phyloP scores from a whole-genome alignment of 2,113 vertebrate genomes.

The Cyanoramphus novaezelandiae region DNA sequence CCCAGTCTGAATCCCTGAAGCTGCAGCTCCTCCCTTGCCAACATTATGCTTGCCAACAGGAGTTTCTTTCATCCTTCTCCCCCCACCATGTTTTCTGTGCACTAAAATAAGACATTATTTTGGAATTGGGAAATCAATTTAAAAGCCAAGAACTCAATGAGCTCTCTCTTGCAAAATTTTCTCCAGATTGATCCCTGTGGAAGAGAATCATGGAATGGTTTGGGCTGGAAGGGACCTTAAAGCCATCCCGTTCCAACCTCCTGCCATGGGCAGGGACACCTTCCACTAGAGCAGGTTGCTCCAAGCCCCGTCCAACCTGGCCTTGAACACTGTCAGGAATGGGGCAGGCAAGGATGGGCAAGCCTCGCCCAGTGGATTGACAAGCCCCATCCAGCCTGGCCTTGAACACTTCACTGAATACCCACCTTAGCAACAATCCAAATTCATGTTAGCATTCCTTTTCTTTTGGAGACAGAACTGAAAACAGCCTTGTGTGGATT shows the following conservation, averaged over 20 bases:
- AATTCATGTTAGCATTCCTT: not conserved
- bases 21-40: not conserved
- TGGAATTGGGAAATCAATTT: not conserved
- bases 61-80: not conserved
- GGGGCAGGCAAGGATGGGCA: too few species aligned
- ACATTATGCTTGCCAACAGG: not conserved
- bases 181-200: not conserved
- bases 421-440: not conserved
- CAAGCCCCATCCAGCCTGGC: too few species aligned
- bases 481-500: not conserved
- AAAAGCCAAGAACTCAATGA: not conserved
- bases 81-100: not conserved
- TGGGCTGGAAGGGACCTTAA: not conserved
- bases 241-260: not conserved
- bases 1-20: not conserved
- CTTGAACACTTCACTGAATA: not conserved
- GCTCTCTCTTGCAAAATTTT: not conserved
- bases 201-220: not conserved
- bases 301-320: too few species aligned
- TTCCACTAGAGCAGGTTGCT: too few species aligned
- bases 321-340: too few species aligned
- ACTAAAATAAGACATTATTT: not conserved
- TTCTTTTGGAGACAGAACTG: not conserved
- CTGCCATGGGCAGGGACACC: too few species aligned
- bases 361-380: too few species aligned